Evolutionary conservation across 2,888 invertebrate species (phyloP), one percentile per base, ranked within the genome.

Genomic region (Muscina levida): DNA sequence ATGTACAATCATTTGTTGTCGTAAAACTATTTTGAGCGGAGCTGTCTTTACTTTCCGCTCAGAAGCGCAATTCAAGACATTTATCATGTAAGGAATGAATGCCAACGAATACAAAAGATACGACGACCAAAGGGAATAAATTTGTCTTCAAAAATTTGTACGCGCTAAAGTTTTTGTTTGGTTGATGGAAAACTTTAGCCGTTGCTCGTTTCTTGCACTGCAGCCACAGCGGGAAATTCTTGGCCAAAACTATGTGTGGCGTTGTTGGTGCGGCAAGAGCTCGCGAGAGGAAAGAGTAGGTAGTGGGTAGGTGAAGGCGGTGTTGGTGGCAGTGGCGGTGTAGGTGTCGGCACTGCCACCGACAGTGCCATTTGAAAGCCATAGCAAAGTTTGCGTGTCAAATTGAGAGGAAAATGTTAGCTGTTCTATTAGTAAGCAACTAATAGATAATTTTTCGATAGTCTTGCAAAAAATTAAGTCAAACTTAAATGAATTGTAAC

Each of bases 1-100:
- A n/a, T n/a, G n/a, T n/a, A 76, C 72, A 70, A 73, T 66, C 31
- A 72, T 79, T 79, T 79, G 65, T 73, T 39, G 62, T 22, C n/a
- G 22, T 22, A 62, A 39, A 62, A 62, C 39, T 62, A 62, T 39
- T 62, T 62, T 19, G 6, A 26, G 62, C 42, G 19, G 39, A 59
- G 19, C 15, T 39, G 37, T 59, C 37, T 59, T 15, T 37, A 19
- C 37, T 62, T 62, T 13, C 3, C 39, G 19, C 62, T 62, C 62
- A 42, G 19, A n/a, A n/a, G n/a, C n/a, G n/a, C 62, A 39, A 42
- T 62, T 8, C 22, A 13, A 62, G n/a, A 22, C 42, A 62, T 62
- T 59, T 62, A 62, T 62, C 62, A 39, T 62, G 11, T 11, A 11
- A 62, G 31, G 31, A 31, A 31, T 31, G 31, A 31, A 31, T 31